A percentile compares a stretch with the other conserved stretches of the same genome.
Conservation (phyloP, 2,113 vertebrate species). For the Gallinago paraguaiae region DNA sequence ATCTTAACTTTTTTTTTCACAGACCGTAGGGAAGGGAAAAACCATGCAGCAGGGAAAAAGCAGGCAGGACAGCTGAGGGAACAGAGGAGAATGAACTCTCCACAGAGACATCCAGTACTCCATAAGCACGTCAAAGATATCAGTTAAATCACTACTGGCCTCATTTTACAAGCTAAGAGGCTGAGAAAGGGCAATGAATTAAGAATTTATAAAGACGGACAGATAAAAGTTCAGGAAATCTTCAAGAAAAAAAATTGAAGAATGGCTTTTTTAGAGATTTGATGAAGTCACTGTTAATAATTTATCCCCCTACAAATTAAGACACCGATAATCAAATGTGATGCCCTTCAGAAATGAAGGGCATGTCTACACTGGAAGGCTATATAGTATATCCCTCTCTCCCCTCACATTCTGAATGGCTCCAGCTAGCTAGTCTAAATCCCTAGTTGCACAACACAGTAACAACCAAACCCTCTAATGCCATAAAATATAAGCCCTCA, state of each 20-base stretch:
- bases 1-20: background rate
- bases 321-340: background rate
- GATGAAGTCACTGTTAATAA: slow-evolving; percentile 61
- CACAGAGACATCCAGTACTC: slow-evolving; percentile 2
- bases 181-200: slow-evolving; percentile 66
- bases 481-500: background rate
- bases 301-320: slow-evolving; percentile 54
- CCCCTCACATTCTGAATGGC: background rate
- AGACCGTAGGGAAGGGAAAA: background rate
- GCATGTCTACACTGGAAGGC: background rate
- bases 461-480: background rate
- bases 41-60: background rate
- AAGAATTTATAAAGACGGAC: slow-evolving; percentile 59
- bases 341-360: slow-evolving; percentile 41
- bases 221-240: slow-evolving; percentile 48
- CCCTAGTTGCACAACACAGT: background rate
- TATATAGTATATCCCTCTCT: background rate
- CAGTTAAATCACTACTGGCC: slow-evolving; percentile 38
- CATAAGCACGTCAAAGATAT: background rate
- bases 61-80: background rate
- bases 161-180: slow-evolving; percentile 58
- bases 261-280: background rate
- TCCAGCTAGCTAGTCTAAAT: background rate
- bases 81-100: background rate
- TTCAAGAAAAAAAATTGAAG: background rate